Conservation (phyloP, 2,888 invertebrate genomes). For the Lamellibrachia columna region DNA sequence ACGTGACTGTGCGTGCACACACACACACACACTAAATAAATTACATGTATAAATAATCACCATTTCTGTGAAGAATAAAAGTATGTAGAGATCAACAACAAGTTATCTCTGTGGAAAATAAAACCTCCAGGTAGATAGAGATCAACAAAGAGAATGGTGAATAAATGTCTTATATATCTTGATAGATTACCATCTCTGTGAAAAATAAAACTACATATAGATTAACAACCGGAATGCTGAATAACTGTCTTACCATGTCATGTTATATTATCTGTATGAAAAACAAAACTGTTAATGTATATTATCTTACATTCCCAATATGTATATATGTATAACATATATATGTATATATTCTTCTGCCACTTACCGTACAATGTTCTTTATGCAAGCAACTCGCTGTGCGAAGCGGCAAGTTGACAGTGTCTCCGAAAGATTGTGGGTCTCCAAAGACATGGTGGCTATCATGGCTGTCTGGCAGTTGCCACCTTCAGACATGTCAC, state of each 20-base stretch:
- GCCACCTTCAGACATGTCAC: conserved; percentile 49
- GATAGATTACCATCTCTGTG: too few species aligned
- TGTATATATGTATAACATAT: not conserved
- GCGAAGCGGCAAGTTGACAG: conserved; percentile 62
- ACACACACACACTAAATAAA: not conserved
- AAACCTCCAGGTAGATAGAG: too few species aligned
- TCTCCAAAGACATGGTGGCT: conserved; percentile 59
- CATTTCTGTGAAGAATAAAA: too few species aligned
- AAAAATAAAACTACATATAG: not conserved
- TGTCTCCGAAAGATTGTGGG: conserved; percentile 56
- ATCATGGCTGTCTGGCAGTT: conserved; percentile 64
- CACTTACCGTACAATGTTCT: conserved; percentile 57
- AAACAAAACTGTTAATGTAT: not conserved
- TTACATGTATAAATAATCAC: not conserved
- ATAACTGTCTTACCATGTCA: not conserved
- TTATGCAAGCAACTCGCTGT: conserved; percentile 60
- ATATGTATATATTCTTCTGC: too few species aligned
- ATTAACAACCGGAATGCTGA: not conserved
- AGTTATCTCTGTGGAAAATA: too few species aligned
- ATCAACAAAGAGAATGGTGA: too few species aligned
- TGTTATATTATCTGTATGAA: not conserved
- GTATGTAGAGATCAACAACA: too few species aligned
- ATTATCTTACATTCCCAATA: not conserved
- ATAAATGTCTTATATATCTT: too few species aligned
- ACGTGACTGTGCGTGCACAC: not conserved